Evolutionary conservation across 2,888 invertebrate genomes (phyloP).

Genomic region (Auanema sp.): DNA sequence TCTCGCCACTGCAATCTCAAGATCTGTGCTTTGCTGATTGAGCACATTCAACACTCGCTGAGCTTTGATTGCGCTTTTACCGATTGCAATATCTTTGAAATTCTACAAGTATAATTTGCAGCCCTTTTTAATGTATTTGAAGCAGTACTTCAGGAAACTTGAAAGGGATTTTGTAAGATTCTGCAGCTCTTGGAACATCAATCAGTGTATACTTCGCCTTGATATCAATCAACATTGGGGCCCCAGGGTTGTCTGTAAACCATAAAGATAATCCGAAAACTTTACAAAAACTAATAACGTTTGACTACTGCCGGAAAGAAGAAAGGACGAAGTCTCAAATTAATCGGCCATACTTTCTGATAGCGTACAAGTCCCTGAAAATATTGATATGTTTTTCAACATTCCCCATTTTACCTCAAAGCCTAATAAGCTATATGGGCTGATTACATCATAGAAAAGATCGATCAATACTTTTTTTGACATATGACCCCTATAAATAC

Average conservation of each 20-base stretch:
- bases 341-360: conserved; percentile 10
- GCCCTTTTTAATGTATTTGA: too few relatives aligned
- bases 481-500: too few relatives aligned
- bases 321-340: conserved; percentile 19
- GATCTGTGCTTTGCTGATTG: not conserved
- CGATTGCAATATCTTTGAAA: conserved; percentile 7
- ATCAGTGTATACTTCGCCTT: conserved; percentile 10
- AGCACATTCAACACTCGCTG: conserved; percentile 9
- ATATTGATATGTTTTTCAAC: not conserved
- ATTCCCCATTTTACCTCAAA: conserved; percentile 10
- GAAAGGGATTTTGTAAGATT: conserved; percentile 10
- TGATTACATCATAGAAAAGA: conserved; percentile 19
- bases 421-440: conserved; percentile 18
- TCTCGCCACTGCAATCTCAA: conserved; percentile 7
- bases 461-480: conserved; percentile 4
- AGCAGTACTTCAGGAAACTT: conserved; percentile 9
- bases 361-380: conserved; percentile 13
- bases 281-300: not conserved
- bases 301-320: conserved; percentile 17
- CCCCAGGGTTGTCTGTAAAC: conserved; percentile 15
- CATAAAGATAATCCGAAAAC: not conserved
- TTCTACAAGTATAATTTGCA: not conserved
- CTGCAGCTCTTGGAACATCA: conserved; percentile 11
- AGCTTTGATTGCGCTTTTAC: conserved; percentile 6
- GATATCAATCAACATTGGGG: conserved; percentile 6